Conservation (phyloP, 1,140 invertebrate species). For the Drosophila prosaltans region DNA sequence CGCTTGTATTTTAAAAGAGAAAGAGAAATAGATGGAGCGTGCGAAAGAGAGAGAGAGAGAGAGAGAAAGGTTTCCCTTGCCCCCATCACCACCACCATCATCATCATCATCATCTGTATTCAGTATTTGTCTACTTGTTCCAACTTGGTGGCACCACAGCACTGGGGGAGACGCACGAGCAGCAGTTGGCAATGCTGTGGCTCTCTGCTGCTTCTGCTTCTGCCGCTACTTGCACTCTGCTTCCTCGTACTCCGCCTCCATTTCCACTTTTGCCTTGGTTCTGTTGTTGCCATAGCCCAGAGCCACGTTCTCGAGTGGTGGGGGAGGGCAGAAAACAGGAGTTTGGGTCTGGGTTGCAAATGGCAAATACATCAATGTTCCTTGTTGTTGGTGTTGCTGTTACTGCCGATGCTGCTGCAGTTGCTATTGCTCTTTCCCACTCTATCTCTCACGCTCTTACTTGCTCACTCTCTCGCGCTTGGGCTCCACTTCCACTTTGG, state of each 20-base stretch:
- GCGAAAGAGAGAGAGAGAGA: constrained; percentile 9
- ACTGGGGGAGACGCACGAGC: not conserved
- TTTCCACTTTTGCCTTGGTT: constrained; percentile 33
- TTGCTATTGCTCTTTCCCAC: constrained; percentile 32
- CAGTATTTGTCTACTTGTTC: constrained; percentile 45
- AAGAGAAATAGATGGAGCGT: constrained; percentile 4
- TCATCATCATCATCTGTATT: constrained; percentile 30
- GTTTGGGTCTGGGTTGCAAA: constrained; percentile 60
- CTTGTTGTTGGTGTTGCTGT: constrained; percentile 16
- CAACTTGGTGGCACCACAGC: constrained; percentile 26
- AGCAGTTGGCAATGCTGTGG: constrained; percentile 26
- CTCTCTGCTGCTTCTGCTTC: constrained; percentile 47
- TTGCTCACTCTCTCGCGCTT: constrained; percentile 22
- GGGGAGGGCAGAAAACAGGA: not conserved
- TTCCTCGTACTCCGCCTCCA: constrained; percentile 31
- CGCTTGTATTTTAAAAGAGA: constrained; percentile 41
- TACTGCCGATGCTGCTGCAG: constrained; percentile 9
- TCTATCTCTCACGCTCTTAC: constrained; percentile 19
- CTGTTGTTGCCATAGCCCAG: constrained; percentile 39
- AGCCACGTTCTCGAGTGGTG: constrained; percentile 44
- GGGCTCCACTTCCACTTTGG: constrained; percentile 53
- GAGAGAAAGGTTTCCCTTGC: not conserved
- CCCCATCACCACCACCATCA: not conserved
- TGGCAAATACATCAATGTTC: constrained; percentile 75
- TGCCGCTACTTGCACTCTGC: constrained; percentile 36